phyloP scores from a whole-genome alignment of 2,113 vertebrate species.

The Suricata suricatta region DNA sequence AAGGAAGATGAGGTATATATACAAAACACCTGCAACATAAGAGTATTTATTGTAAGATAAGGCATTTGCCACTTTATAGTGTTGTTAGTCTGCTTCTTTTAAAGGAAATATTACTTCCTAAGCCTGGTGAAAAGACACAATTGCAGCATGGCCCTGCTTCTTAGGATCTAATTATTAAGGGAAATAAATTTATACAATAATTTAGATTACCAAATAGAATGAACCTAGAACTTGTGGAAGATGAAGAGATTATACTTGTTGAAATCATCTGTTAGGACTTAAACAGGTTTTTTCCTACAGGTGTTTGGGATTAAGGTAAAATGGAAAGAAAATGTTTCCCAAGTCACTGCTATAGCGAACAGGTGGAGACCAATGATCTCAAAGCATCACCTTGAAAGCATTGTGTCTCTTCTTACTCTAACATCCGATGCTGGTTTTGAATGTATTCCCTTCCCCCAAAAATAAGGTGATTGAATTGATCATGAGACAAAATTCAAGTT shows the following conservation, averaged over 20 bases:
- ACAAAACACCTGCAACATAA: neutral
- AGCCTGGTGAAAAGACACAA: neutral
- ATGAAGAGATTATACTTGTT: neutral
- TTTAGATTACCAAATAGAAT: neutral
- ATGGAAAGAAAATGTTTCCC: neutral
- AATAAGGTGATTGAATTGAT: neutral
- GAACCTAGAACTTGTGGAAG: neutral
- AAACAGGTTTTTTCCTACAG: neutral
- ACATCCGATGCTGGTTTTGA: neutral
- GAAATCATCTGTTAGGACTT: neutral
- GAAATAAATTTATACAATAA: neutral
- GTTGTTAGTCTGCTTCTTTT: constrained; percentile 2
- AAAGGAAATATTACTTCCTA: neutral
- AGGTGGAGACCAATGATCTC: neutral
- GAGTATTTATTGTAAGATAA: neutral
- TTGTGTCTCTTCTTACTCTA: neutral
- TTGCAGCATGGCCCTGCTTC: neutral
- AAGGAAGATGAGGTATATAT: neutral
- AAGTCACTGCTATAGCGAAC: neutral
- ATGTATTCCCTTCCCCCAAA: neutral
- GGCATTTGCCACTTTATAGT: neutral
- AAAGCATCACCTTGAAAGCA: neutral
- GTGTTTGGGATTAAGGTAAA: neutral
- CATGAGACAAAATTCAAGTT: neutral
- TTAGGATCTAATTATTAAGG: neutral